phyloP scores from a whole-genome alignment of 2,888 invertebrate genomes.

The Coelinius sp. region DNA sequence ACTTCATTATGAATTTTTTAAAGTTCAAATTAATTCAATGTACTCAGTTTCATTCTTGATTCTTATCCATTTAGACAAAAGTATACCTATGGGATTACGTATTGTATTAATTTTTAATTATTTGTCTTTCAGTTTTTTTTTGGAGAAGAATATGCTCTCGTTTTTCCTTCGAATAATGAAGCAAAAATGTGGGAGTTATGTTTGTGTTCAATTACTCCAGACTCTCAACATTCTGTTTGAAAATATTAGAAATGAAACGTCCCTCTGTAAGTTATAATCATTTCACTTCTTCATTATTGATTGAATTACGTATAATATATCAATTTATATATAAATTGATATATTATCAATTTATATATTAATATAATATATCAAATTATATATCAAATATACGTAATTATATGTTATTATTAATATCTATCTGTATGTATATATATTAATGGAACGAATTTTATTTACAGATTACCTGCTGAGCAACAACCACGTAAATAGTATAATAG shows the following conservation, averaged over 20 bases:
- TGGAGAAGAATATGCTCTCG: slow-evolving; percentile 99
- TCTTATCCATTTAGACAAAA: too few species aligned
- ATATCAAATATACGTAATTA: too few species aligned
- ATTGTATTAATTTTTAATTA: slow-evolving; percentile 86
- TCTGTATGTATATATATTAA: neutral
- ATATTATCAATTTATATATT: too few species aligned
- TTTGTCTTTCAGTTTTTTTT: slow-evolving; percentile 86
- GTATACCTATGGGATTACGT: too few species aligned
- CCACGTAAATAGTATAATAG: slow-evolving; percentile 99
- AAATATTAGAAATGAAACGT: slow-evolving; percentile 99
- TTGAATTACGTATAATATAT: slow-evolving; percentile 19
- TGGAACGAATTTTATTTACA: slow-evolving; percentile 72
- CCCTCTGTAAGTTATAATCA: slow-evolving; percentile 86
- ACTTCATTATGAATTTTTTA: too few species aligned
- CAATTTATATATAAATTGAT: too few species aligned
- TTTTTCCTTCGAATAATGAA: slow-evolving; percentile 98
- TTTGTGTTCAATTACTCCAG: slow-evolving; percentile 97
- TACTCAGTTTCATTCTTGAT: too few species aligned
- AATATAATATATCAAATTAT: too few species aligned
- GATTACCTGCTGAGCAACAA: slow-evolving; percentile 99
- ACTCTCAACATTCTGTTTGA: slow-evolving; percentile 99
- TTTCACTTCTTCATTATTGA: slow-evolving; percentile 20
- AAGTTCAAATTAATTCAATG: too few species aligned
- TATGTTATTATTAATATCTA: too few species aligned
- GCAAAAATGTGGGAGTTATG: slow-evolving; percentile 96